These are phyloP conservation scores for Anagrus nilaparvatae DNA, from an alignment of 1,140 invertebrate species.

Conservation along the genomic window DNA sequence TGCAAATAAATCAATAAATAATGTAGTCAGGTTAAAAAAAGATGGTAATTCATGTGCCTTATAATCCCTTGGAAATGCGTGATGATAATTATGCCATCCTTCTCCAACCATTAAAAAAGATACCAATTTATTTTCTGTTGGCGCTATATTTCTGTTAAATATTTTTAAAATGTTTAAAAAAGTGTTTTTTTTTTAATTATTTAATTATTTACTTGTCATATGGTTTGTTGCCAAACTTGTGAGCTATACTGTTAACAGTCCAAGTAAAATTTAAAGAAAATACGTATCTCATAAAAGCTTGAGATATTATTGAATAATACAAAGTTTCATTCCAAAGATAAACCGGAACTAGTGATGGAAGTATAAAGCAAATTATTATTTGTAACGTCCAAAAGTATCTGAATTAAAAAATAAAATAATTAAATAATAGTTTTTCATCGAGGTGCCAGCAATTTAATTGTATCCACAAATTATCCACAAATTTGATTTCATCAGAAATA, in stretches of 20 bases:
- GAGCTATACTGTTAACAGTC: conserved; percentile 81
- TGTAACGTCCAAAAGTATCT: conserved; percentile 47
- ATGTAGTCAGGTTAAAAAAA: conserved; percentile 43
- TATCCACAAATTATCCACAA: too few relatives aligned
- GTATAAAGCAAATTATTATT: conserved; percentile 51
- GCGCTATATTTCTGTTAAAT: conserved; percentile 13
- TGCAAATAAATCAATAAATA: conserved; percentile 44
- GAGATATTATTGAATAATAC: conserved; percentile 46
- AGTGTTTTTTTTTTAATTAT: too few relatives aligned
- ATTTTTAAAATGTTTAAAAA: too few relatives aligned
- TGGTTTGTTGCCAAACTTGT: conserved; percentile 70
- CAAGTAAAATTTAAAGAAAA: conserved; percentile 75
- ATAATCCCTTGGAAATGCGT: conserved; percentile 82
- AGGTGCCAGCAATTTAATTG: too few relatives aligned
- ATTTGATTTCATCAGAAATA: too few relatives aligned
- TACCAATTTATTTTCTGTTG: conserved; percentile 19
- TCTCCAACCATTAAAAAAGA: conserved; percentile 40
- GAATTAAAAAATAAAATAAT: conserved; percentile 12
- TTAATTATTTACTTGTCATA: conserved; percentile 53
- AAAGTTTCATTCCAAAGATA: conserved; percentile 66
- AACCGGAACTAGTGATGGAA: conserved; percentile 67
- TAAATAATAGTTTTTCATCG: too few relatives aligned
- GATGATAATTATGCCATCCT: conserved; percentile 90
- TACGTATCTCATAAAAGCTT: conserved; percentile 61
- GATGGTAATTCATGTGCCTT: conserved; percentile 52